These are phyloP conservation scores for Dascyllus trimaculatus DNA, from an alignment of 2,113 vertebrate genomes.

Conservation along the genomic window DNA sequence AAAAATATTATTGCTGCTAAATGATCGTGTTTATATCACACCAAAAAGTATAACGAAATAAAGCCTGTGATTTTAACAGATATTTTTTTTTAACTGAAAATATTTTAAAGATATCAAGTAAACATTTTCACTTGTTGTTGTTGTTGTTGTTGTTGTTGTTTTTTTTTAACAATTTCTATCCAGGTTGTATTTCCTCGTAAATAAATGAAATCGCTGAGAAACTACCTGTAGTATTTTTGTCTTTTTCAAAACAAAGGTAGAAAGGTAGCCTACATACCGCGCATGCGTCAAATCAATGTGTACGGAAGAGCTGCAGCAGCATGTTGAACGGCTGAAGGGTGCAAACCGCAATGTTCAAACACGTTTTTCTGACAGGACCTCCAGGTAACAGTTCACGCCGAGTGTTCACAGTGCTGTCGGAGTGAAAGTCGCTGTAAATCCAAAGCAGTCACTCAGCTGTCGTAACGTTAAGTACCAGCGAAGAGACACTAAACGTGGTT, in stretches of 20 bases:
- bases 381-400: constrained; percentile 86
- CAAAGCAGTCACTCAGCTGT: not conserved
- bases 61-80: too few relatives aligned
- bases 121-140: too few relatives aligned
- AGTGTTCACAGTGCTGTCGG: not conserved
- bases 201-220: not conserved
- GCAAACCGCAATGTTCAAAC: constrained; percentile 82
- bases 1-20: too few relatives aligned
- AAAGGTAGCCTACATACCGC: not conserved
- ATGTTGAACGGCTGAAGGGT: not conserved
- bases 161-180: not conserved
- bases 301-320: constrained; percentile 60
- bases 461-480: too few relatives aligned
- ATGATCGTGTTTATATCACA: too few relatives aligned
- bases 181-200: not conserved
- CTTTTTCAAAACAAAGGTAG: not conserved
- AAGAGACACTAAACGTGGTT: not conserved
- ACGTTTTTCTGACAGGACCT: constrained; percentile 92
- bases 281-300: constrained; percentile 69
- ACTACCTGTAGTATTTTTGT: not conserved
- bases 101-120: too few relatives aligned
- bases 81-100: too few relatives aligned
- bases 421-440: not conserved
- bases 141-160: too few relatives aligned
- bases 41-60: too few relatives aligned